Conservation (phyloP, 2,797 vertebrate genomes). For the Synaphobranchus kaupii region DNA sequence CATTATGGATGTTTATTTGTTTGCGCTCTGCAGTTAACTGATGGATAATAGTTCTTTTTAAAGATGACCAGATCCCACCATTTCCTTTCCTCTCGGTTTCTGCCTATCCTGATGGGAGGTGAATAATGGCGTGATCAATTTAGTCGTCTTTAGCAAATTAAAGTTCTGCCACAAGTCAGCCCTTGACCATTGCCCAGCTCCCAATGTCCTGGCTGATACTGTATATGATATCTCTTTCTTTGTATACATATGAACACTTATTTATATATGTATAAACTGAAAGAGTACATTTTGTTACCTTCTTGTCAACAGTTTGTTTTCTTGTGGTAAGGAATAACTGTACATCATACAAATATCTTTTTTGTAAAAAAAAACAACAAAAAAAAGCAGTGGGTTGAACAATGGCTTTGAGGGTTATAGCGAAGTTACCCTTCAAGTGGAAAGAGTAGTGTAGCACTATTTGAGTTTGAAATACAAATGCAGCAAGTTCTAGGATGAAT, state of each 20-base stretch:
- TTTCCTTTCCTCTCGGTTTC: not conserved
- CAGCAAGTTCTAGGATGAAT: conserved; percentile 18
- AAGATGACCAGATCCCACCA: not conserved
- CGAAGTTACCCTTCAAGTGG: conserved; percentile 32
- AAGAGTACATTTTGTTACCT: conserved; percentile 51
- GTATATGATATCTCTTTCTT: conserved; percentile 59
- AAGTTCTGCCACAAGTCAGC: conserved; percentile 24
- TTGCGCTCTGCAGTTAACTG: not conserved
- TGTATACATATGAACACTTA: conserved; percentile 50
- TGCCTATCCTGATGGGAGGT: not conserved
- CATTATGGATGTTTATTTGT: not conserved
- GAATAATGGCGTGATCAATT: not conserved
- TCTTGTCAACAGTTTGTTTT: conserved; percentile 49
- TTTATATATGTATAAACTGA: conserved; percentile 61
- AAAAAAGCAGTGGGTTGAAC: conserved; percentile 16
- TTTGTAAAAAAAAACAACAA: not conserved
- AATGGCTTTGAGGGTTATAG: conserved; percentile 14
- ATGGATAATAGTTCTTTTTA: not conserved
- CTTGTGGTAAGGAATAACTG: conserved; percentile 20
- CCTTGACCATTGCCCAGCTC: not conserved
- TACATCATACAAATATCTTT: conserved; percentile 9
- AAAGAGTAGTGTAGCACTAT: conserved; percentile 37
- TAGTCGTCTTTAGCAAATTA: not conserved
- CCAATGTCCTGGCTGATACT: conserved; percentile 54
- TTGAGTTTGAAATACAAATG: conserved; percentile 37